Base-by-base conservation (phyloP, 2,113 vertebrate species). In the Jaculus jaculus region DNA sequence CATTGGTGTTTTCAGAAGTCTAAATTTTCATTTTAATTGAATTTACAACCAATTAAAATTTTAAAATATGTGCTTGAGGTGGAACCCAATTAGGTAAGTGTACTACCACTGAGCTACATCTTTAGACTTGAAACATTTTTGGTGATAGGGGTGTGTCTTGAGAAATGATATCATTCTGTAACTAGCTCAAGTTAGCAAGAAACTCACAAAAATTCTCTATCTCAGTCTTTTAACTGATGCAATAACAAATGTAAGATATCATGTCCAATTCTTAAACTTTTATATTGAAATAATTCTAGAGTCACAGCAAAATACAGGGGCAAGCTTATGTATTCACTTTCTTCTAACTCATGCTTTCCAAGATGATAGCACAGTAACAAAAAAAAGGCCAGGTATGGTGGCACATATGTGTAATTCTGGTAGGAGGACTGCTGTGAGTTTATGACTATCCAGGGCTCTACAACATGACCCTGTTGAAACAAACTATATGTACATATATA, bases 251-350 rank as follows among this genome's bases (percentile, higher is more conserved):
- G 7, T 42, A 16, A 84, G 39, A 32, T 30, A 51, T 20, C 30
- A 84, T 66, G 81, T 5, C 42, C 18, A 34, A 18, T 15, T 72
- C 68, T 66, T 20, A 54, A n/a, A 78, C 1, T 90, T 89, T 85
- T n/a, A 86, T 47, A 54, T 89, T 91, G 72, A 85, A 93, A 66
- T 66, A 78, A 69, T 18, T 90, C 77, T 92, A 61, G 17, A 85
- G 58, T 92, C 30, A 94, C 2, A 77, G 30, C 15, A 84, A 92
- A 37, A 78, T 84, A 73, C 37, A 86, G 95, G 54, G 77, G 84
- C 68, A 61, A 95, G 72, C 10, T 83, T 37, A 4, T 81, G 7
- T 37, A 39, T 93, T 94, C 28, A 79, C 2, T 93, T 89, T 86
- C 30, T 47, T 89, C 37, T 51, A 72, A 20, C 26, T 90, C 80